A percentile compares a stretch with the other conserved stretches of the same genome.
phyloP scores from a whole-genome alignment of 2,888 invertebrate species.

The Nysson spinosus region DNA sequence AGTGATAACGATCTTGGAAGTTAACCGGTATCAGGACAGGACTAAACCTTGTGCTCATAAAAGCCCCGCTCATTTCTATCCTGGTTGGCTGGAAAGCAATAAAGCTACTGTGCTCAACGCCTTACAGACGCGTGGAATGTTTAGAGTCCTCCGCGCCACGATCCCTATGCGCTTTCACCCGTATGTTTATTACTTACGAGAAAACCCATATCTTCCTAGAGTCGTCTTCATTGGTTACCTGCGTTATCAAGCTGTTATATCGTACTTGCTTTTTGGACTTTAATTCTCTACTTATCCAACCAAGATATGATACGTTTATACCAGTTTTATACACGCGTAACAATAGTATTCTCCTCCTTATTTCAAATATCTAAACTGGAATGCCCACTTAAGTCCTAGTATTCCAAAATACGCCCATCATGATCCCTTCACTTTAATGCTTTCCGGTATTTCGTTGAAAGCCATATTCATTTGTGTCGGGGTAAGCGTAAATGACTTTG shows the following conservation, averaged over 20 bases:
- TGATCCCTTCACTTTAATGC: no score
- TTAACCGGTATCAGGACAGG: conserved; percentile 50
- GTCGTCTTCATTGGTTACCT: conserved; percentile 32
- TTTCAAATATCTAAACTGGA: no score
- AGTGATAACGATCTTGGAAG: conserved; percentile 55
- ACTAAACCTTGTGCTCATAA: conserved; percentile 51
- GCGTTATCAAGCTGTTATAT: conserved; percentile 18
- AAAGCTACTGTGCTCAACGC: conserved; percentile 58
- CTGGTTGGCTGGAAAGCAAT: conserved; percentile 51
- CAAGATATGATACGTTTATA: no score
- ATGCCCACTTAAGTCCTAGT: no score
- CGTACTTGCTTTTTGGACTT: conserved; percentile 8
- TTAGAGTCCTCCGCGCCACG: conserved; percentile 51
- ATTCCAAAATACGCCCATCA: no score
- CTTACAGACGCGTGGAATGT: conserved; percentile 58
- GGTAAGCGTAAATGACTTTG: conserved; percentile 32
- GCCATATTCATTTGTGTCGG: not conserved
- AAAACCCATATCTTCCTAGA: conserved; percentile 18
- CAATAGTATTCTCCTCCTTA: no score
- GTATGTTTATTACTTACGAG: conserved; percentile 56
- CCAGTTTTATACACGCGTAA: no score
- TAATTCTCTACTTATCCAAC: conserved; percentile 8
- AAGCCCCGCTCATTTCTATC: conserved; percentile 37
- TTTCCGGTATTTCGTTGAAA: no score
- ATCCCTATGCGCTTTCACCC: conserved; percentile 45